A percentile compares a stretch with the other conserved stretches of the same genome.
These are phyloP conservation scores for Nasonovia ribisnigri DNA, from an alignment of 2,888 invertebrate genomes.

Conservation along the genomic window DNA sequence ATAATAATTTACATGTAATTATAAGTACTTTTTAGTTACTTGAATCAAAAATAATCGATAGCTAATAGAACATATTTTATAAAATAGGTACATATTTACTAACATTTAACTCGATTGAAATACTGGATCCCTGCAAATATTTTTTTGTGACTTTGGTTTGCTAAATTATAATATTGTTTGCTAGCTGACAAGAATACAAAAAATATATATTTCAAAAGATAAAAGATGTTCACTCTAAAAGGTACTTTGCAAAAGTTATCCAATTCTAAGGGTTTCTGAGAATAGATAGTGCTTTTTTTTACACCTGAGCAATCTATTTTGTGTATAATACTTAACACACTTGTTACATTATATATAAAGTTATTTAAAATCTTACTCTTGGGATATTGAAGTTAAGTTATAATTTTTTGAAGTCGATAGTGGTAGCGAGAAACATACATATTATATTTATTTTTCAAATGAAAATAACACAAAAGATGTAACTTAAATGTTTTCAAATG, in stretches of 20 bases:
- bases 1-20: too few species aligned
- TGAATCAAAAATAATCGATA: neutral
- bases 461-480: neutral
- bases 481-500: neutral
- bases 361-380: constrained; percentile 29
- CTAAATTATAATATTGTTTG: neutral
- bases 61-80: neutral
- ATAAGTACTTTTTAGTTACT: neutral
- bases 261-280: neutral
- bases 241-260: constrained; percentile 17
- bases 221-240: constrained; percentile 8
- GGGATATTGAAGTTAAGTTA: neutral
- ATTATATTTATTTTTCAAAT: constrained; percentile 10
- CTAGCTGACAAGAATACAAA: neutral
- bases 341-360: constrained; percentile 37
- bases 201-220: neutral
- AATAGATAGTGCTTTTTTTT: neutral
- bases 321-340: neutral
- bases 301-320: constrained; percentile 11
- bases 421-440: neutral
- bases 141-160: neutral
- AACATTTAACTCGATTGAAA: neutral
- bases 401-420: neutral
- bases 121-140: neutral
- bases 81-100: neutral